phyloP scores from a whole-genome alignment of 1,140 invertebrate species.

The Diabrotica virgifera region DNA sequence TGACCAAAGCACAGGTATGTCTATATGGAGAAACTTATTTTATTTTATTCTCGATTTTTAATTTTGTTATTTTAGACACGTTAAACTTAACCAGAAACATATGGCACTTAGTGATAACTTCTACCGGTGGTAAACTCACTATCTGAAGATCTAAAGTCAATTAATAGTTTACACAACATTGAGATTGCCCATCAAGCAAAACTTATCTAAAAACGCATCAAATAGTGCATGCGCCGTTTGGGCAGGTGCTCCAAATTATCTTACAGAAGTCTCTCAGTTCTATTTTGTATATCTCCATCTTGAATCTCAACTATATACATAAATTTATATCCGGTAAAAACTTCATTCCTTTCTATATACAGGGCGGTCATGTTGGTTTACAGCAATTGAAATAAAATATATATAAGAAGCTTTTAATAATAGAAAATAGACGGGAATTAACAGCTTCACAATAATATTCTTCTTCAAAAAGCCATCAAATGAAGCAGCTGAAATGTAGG shows the following conservation, averaged over 20 bases:
- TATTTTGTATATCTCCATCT: neutral
- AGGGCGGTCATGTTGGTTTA: neutral
- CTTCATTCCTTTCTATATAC: neutral
- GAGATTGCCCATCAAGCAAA: neutral
- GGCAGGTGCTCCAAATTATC: neutral
- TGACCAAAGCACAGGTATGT: no score
- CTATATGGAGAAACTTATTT: no score
- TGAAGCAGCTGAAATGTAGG: no score
- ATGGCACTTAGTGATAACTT: no score
- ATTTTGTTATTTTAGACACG: no score
- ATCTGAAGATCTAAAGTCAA: neutral
- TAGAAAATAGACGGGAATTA: no score
- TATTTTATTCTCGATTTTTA: no score
- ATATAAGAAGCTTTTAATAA: no score
- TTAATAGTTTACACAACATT: conserved; percentile 3
- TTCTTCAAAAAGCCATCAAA: no score
- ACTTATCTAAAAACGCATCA: conserved; percentile 1
- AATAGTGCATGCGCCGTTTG: neutral
- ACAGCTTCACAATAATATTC: no score
- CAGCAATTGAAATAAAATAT: no score
- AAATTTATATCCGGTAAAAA: neutral
- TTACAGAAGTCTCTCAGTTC: neutral
- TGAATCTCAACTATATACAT: conserved; percentile 1
- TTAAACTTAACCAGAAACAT: no score
- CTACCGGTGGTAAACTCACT: neutral